Evolutionary conservation across 2,888 invertebrate species (phyloP).

Genomic region (Hedychridium roseum): DNA sequence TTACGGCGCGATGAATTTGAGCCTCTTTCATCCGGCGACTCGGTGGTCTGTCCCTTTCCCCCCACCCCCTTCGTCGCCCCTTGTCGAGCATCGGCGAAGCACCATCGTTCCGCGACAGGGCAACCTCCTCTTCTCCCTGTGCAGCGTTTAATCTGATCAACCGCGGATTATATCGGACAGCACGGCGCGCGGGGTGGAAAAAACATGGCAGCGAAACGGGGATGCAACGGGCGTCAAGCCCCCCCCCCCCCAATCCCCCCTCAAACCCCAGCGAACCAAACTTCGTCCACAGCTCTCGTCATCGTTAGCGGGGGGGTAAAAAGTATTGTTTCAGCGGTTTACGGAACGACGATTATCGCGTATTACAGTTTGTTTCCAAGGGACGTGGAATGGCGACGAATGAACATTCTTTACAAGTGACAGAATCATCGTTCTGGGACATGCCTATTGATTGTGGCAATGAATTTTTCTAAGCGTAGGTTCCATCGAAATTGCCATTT

Average conservation of each 20-base stretch:
- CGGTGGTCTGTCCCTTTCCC: slow-evolving; percentile 23
- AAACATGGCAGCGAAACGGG: slow-evolving; percentile 19
- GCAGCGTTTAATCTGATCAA: slow-evolving; percentile 63
- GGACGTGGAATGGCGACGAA: no score
- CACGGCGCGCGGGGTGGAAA: slow-evolving; percentile 40
- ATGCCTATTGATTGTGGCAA: no score
- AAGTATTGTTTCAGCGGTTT: slow-evolving; percentile 6
- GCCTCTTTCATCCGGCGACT: slow-evolving; percentile 62
- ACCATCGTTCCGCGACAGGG: slow-evolving; percentile 10
- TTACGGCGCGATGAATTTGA: slow-evolving; percentile 62
- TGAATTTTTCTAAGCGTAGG: no score
- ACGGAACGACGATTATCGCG: no score
- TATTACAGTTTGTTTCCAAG: no score
- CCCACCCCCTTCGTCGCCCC: not conserved
- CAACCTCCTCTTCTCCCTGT: slow-evolving; percentile 38
- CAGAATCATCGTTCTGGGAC: no score
- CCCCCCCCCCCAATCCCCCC: no score
- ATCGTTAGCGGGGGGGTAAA: slow-evolving; percentile 2
- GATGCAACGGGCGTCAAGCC: no score
- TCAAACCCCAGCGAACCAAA: slow-evolving; percentile 7
- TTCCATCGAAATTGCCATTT: not conserved
- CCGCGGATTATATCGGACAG: slow-evolving; percentile 60
- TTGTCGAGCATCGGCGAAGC: no score
- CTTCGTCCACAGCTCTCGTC: slow-evolving; percentile 11
- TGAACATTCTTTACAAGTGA: no score